A percentile compares a stretch with the other conserved stretches of the same genome.
These are phyloP conservation scores for Pollachius pollachius DNA, from an alignment of 2,113 vertebrate species.

Conservation along the genomic window DNA sequence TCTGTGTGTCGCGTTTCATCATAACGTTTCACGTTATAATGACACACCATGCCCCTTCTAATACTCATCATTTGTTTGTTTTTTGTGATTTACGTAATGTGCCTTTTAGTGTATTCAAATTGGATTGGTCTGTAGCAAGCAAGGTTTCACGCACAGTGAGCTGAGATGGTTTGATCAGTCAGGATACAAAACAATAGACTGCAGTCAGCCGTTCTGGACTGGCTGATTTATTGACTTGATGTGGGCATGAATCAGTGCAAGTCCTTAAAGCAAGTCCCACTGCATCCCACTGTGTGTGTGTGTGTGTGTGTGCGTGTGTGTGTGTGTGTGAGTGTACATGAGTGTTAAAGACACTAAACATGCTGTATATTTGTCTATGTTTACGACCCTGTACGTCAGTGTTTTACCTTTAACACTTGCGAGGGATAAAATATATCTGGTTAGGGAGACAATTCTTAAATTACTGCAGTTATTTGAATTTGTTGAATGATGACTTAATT, in stretches of 20 bases:
- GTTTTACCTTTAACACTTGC: neutral
- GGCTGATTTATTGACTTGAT: slow-evolving; percentile 51
- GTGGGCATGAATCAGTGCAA: slow-evolving; percentile 47
- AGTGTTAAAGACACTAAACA: neutral
- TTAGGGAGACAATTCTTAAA: neutral
- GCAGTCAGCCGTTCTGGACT: slow-evolving; percentile 37
- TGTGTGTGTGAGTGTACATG: neutral
- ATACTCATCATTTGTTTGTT: too few species aligned
- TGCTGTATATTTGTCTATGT: neutral
- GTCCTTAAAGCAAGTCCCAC: slow-evolving; percentile 44
- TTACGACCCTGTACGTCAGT: neutral
- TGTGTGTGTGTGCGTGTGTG: slow-evolving; percentile 3
- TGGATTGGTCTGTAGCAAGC: neutral
- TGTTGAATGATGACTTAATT: too few species aligned
- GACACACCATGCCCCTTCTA: too few species aligned
- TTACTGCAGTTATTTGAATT: too few species aligned
- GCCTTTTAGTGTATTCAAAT: neutral
- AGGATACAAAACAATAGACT: slow-evolving; percentile 16
- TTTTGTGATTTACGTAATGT: too few species aligned
- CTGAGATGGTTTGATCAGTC: slow-evolving; percentile 21
- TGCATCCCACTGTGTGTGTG: slow-evolving; percentile 15
- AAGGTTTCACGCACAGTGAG: slow-evolving; percentile 23
- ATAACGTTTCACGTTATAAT: too few species aligned
- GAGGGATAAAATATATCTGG: neutral
- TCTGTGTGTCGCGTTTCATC: too few species aligned